Evolutionary conservation across 1,140 invertebrate species (phyloP).

Genomic region (Ectropis grisescens): DNA sequence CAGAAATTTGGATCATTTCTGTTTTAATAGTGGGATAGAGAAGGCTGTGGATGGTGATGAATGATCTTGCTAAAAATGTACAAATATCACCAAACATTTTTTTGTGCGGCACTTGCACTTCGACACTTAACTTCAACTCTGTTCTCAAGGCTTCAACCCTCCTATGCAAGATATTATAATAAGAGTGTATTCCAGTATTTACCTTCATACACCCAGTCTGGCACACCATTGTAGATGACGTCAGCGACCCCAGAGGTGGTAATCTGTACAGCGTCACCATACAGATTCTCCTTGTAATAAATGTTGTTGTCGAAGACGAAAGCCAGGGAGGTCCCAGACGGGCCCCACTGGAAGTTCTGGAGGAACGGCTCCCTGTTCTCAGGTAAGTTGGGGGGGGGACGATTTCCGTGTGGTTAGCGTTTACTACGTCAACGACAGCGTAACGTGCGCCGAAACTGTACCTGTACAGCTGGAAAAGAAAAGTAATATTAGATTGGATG

Average conservation of each 20-base stretch:
- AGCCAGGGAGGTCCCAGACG: conserved; percentile 77
- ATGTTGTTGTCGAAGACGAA: conserved; percentile 89
- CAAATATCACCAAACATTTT: no score
- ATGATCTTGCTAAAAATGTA: no score
- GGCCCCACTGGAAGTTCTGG: conserved; percentile 81
- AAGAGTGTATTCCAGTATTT: no score
- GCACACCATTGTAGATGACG: conserved; percentile 82
- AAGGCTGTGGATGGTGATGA: no score
- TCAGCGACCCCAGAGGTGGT: conserved; percentile 73
- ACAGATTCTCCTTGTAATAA: conserved; percentile 73
- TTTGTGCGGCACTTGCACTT: no score
- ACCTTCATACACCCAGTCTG: conserved; percentile 85
- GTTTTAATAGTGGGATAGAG: no score
- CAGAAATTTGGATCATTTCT: no score
- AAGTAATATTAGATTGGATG: neutral
- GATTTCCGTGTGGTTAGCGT: conserved; percentile 35
- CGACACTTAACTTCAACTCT: no score
- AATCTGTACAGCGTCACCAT: conserved; percentile 56
- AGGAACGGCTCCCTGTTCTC: conserved; percentile 65
- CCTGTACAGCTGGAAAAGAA: conserved; percentile 66
- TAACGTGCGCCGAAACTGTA: conserved; percentile 64
- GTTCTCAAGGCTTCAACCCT: no score
- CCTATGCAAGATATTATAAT: no score
- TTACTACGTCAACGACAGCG: conserved; percentile 61
- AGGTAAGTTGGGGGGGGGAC: conserved; percentile 22